phyloP scores from a whole-genome alignment of 2,888 invertebrate genomes.

The Ceriagrion tenellum region DNA sequence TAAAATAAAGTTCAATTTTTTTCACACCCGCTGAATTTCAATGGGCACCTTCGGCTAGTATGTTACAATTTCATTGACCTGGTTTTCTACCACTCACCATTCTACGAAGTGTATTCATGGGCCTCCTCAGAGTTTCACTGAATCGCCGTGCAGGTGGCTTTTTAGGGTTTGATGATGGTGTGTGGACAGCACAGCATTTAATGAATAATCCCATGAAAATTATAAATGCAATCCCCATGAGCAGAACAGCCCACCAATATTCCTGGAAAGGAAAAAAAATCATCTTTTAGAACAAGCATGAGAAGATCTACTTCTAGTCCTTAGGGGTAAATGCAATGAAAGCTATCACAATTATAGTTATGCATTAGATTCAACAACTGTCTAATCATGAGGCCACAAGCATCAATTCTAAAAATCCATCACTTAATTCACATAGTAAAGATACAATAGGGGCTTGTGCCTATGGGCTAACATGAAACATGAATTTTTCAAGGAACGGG shows the following conservation, averaged over 20 bases:
- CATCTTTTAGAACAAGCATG: neutral
- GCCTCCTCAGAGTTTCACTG: slow-evolving; percentile 93
- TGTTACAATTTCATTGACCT: too few species aligned
- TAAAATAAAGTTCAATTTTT: too few species aligned
- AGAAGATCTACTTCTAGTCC: neutral
- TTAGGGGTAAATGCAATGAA: neutral
- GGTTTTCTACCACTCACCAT: slow-evolving; percentile 79
- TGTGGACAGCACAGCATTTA: slow-evolving; percentile 99
- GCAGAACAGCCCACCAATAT: slow-evolving; percentile 96
- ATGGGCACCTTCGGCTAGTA: too few species aligned
- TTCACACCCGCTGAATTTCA: too few species aligned
- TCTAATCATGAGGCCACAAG: too few species aligned
- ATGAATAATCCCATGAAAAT: slow-evolving; percentile 99
- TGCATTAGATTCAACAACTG: too few species aligned
- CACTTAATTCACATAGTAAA: too few species aligned
- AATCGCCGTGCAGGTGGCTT: slow-evolving; percentile 96
- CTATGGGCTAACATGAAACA: too few species aligned
- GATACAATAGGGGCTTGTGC: too few species aligned
- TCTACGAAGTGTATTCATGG: slow-evolving; percentile 93
- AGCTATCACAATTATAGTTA: neutral
- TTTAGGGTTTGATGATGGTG: slow-evolving; percentile 99
- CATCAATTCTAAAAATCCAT: too few species aligned
- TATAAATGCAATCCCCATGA: slow-evolving; percentile 94
- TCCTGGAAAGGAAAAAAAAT: slow-evolving; percentile 79
- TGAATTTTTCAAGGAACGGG: too few species aligned